phyloP scores from a whole-genome alignment of 92 coral and sea anemone genomes.

The Phenganax stokvisi region DNA sequence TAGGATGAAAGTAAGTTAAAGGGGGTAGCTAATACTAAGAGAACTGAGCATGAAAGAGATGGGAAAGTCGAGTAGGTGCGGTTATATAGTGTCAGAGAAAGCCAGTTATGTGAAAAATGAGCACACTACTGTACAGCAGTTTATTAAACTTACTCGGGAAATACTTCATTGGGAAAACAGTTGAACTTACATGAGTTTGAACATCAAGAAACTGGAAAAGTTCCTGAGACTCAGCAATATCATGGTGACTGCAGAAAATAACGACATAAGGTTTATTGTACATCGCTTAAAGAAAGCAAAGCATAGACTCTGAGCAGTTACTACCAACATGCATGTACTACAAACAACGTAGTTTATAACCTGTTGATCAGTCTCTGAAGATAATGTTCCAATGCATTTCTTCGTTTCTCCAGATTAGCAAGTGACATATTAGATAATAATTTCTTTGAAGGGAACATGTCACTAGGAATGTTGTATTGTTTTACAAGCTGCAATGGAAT shows the following conservation, averaged over 20 bases:
- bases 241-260: conserved; percentile 28
- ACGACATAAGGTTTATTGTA: neutral
- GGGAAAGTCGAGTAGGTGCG: no score
- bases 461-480: conserved; percentile 81
- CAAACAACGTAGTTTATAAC: conserved; percentile 31
- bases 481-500: conserved; percentile 39
- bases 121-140: no score
- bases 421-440: conserved; percentile 71
- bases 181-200: conserved; percentile 50
- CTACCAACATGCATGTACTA: neutral
- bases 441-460: conserved; percentile 92
- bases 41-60: no score
- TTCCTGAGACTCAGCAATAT: conserved; percentile 83
- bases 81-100: no score
- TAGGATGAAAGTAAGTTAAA: no score
- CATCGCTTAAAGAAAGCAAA: neutral
- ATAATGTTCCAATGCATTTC: conserved; percentile 86
- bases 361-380: conserved; percentile 92
- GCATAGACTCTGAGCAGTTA: neutral
- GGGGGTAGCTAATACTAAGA: no score
- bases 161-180: neutral
- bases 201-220: conserved; percentile 80
- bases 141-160: neutral
- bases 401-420: conserved; percentile 65
- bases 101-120: no score